These are phyloP conservation scores for Ochlodes sylvanus DNA, from an alignment of 2,888 invertebrate species.

Conservation along the genomic window DNA sequence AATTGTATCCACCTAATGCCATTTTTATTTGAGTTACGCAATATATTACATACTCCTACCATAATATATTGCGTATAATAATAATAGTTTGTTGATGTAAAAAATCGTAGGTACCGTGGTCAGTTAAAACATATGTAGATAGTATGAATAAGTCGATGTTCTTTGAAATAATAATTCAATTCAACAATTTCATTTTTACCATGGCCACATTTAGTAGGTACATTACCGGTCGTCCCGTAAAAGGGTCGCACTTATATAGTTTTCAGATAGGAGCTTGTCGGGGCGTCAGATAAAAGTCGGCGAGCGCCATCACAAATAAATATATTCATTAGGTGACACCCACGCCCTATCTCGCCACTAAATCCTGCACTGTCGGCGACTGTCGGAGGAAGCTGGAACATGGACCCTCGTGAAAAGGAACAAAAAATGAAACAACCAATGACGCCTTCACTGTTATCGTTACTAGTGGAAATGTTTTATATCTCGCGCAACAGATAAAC, in stretches of 20 bases:
- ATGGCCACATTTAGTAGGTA: slow-evolving; percentile 40
- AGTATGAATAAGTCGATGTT: background rate
- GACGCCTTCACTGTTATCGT: slow-evolving; percentile 47
- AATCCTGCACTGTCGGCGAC: slow-evolving; percentile 78
- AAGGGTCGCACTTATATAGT: slow-evolving; percentile 39
- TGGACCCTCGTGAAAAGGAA: slow-evolving; percentile 44
- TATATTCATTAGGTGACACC: slow-evolving; percentile 85
- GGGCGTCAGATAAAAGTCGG: slow-evolving; percentile 73
- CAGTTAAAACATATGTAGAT: background rate
- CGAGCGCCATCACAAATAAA: slow-evolving; percentile 74
- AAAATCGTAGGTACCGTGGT: too few relatives aligned
- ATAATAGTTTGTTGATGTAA: too few relatives aligned
- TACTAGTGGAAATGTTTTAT: slow-evolving; percentile 48
- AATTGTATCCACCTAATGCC: too few relatives aligned
- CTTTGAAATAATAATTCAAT: background rate
- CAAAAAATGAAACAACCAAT: slow-evolving; percentile 59
- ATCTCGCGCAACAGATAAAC: slow-evolving; percentile 39
- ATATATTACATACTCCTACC: too few relatives aligned
- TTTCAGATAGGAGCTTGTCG: slow-evolving; percentile 58
- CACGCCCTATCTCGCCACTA: slow-evolving; percentile 80
- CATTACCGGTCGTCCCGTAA: slow-evolving; percentile 32
- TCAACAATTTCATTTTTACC: slow-evolving; percentile 1
- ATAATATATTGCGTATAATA: too few relatives aligned
- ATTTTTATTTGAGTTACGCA: too few relatives aligned
- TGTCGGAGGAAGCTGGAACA: slow-evolving; percentile 64